Evolutionary conservation across 2,113 vertebrate species (phyloP), one percentile per base, ranked within the genome.

Genomic region (Thalassarche chlororhynchos): DNA sequence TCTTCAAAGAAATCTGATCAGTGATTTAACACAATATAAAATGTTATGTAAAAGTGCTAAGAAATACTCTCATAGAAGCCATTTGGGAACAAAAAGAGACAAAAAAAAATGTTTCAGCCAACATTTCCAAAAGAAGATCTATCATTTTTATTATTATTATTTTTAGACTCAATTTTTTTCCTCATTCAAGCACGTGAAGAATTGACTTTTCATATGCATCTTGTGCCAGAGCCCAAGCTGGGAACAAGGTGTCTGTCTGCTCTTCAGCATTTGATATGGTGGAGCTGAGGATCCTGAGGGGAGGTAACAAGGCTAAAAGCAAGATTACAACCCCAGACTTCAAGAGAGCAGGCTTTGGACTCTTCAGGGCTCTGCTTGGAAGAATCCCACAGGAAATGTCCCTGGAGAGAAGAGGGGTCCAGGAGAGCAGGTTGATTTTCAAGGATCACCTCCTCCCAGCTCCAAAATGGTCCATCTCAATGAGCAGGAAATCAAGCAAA

Each of bases 21-120:
- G 77, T 91, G 93, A 93, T 94, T 96, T 96, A 87, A 85, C 81
- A 97, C 87, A 95, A 79, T 97, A 87, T 91, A 95, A 96, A 95
- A 83, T 85, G 69, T 95, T 96, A 95, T 88, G 78, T 94, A 96
- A 96, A 97, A 96, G 84, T 62, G 80, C 81, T 94, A 66, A 83
- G 62, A 96, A 96, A 94, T 90, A 93, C 46, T 87, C 94, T 93
- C 78, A 69, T 40, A 83, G 74, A 93, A 96, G 74, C 40, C 91
- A 54, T 87, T 66, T 83, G 89, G 54, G 87, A 97, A 93, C 78
- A 78, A 89, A 82, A 87, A 77, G 62, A 95, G 84, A 95, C 66
- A 93, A 96, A 95, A 93, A 5, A 78, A 93, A 95, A 93, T 4
- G 58, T 85, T 90, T 85, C 46, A 58, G 89, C 78, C 95, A 97